These are phyloP conservation scores for Typhlichthys eigenmanni DNA, from an alignment of 2,797 vertebrate genomes.

Conservation along the genomic window DNA sequence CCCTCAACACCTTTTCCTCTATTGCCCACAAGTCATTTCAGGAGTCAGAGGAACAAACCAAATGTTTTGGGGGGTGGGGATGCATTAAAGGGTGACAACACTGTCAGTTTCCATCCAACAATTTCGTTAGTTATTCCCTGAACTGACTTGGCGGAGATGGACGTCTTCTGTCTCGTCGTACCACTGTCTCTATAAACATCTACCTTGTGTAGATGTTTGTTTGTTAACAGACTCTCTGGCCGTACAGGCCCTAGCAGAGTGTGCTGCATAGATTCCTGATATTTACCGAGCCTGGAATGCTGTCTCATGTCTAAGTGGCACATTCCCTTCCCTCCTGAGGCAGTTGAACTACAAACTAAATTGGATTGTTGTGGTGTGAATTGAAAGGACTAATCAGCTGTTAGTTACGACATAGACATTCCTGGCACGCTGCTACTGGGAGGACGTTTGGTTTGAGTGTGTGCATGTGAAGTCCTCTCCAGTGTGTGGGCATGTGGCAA, in stretches of 20 bases:
- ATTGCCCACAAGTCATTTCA: constrained; percentile 21
- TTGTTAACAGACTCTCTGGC: neutral
- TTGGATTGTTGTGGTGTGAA: neutral
- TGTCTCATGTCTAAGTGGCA: neutral
- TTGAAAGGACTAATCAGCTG: neutral
- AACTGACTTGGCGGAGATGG: constrained; percentile 23
- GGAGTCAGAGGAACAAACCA: neutral
- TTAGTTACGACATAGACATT: constrained; percentile 12
- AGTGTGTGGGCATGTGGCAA: constrained; percentile 44
- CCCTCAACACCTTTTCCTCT: neutral
- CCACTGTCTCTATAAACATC: constrained; percentile 4
- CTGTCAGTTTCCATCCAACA: too few species aligned
- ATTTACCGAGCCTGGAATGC: constrained; percentile 21
- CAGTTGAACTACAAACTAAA: neutral
- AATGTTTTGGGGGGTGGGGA: too few species aligned
- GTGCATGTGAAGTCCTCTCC: constrained; percentile 51
- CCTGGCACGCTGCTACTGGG: constrained; percentile 9
- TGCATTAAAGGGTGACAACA: too few species aligned
- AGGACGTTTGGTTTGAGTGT: constrained; percentile 3
- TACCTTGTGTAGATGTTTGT: neutral
- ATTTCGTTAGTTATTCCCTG: constrained; percentile 17
- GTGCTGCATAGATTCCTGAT: constrained; percentile 26
- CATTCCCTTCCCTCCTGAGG: neutral
- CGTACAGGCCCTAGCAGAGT: neutral
- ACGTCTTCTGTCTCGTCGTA: neutral